phyloP scores from a whole-genome alignment of 2,797 vertebrate species.

The Neomorphus geoffroyi region DNA sequence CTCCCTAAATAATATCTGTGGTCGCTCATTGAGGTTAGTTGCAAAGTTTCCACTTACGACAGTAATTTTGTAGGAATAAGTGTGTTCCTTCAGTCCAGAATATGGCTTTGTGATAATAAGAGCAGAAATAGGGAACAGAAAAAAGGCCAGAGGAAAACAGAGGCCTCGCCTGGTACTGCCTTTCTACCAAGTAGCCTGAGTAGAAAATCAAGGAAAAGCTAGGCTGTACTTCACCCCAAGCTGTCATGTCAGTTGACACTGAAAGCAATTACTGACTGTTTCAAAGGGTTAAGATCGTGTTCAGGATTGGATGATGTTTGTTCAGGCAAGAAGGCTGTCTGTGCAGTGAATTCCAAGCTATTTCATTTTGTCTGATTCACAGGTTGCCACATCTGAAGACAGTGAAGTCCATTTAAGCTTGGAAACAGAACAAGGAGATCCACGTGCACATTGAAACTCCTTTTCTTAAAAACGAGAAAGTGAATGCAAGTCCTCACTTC shows the following conservation, averaged over 20 bases:
- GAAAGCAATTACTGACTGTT: neutral
- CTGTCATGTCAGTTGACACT: neutral
- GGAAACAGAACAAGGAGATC: neutral
- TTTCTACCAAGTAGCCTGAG: neutral
- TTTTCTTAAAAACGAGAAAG: neutral
- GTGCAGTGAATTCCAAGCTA: neutral
- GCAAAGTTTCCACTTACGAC: conserved; percentile 28
- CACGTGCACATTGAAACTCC: neutral
- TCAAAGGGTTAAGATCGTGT: neutral
- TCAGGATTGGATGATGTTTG: neutral
- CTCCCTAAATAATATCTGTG: conserved; percentile 36
- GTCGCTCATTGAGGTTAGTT: conserved; percentile 17
- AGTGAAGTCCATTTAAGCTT: neutral
- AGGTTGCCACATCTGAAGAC: neutral
- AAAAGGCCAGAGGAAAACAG: neutral
- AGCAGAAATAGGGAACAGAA: neutral
- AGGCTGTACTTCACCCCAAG: neutral
- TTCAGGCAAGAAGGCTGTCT: neutral
- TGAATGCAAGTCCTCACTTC: neutral
- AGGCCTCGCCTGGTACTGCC: neutral
- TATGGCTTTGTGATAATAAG: neutral
- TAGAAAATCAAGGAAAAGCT: neutral
- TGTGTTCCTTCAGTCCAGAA: neutral
- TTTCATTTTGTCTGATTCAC: neutral
- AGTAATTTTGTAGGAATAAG: neutral